Conservation (phyloP, 2,797 vertebrate species). For the Protonibea diacanthus region DNA sequence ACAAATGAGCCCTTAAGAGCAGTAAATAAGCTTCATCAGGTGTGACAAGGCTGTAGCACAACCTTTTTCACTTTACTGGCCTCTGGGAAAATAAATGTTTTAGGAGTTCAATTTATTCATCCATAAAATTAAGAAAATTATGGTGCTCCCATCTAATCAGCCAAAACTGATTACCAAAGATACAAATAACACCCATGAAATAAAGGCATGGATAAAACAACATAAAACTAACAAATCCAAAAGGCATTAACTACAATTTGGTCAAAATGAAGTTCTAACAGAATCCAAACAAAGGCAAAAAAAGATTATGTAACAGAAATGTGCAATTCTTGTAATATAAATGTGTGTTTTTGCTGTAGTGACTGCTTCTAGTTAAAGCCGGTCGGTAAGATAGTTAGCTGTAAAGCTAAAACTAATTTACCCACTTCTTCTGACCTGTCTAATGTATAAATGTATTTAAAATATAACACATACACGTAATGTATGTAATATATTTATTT, state of each 20-base stretch:
- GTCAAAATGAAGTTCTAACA: background rate
- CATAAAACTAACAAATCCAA: background rate
- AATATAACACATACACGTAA: background rate
- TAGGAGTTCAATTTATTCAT: background rate
- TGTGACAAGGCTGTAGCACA: conserved; percentile 9
- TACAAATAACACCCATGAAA: too few relatives aligned
- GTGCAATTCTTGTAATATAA: background rate
- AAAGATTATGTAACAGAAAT: background rate
- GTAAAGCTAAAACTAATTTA: background rate
- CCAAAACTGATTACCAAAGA: background rate
- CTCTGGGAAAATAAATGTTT: conserved; percentile 6
- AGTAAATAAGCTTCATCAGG: conserved; percentile 44
- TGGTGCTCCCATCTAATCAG: background rate
- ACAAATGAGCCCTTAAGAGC: conserved; percentile 30
- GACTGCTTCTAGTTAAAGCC: background rate
- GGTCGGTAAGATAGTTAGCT: background rate
- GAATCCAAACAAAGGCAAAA: background rate
- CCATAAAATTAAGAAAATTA: background rate
- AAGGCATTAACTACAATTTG: background rate
- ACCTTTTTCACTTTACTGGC: background rate
- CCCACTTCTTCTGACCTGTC: background rate
- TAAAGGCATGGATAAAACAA: background rate
- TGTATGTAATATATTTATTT: background rate
- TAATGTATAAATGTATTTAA: background rate
- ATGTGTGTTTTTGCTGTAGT: background rate